A percentile compares a stretch with the other conserved stretches of the same genome.
phyloP scores from a whole-genome alignment of 1,140 invertebrate species.

The Drosophila kanapiae region DNA sequence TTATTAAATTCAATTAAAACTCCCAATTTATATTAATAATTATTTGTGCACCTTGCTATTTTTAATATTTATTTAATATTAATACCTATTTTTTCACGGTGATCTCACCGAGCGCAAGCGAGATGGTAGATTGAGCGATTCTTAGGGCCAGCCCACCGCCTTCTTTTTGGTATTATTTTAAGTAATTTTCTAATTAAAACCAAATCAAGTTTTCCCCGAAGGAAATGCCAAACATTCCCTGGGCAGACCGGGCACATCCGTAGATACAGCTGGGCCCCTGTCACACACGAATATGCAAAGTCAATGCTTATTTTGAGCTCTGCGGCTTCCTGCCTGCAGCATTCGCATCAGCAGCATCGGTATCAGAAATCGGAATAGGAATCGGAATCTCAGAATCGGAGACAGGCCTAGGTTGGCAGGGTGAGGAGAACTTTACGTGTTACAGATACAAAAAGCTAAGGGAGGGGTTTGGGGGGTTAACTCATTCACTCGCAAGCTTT shows the following conservation, averaged over 20 bases:
- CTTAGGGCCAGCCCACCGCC: conserved; percentile 69
- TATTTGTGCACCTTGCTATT: no score
- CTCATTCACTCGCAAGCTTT: conserved; percentile 72
- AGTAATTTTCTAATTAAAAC: conserved; percentile 78
- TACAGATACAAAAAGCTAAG: conserved; percentile 61
- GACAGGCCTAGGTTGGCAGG: conserved; percentile 22
- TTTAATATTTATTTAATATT: neutral
- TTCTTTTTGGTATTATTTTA: conserved; percentile 79
- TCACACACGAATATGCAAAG: conserved; percentile 55
- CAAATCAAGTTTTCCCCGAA: conserved; percentile 43
- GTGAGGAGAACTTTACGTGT: conserved; percentile 43
- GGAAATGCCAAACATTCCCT: conserved; percentile 51
- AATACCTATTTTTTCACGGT: conserved; percentile 26
- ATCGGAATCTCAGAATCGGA: conserved; percentile 24
- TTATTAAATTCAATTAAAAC: no score
- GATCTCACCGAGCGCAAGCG: conserved; percentile 4
- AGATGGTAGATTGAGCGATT: conserved; percentile 73
- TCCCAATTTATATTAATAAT: no score
- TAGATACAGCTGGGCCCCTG: conserved; percentile 33
- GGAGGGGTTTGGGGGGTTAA: no score
- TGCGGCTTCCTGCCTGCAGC: conserved; percentile 57
- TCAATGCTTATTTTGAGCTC: conserved; percentile 58
- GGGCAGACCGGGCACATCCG: conserved; percentile 20
- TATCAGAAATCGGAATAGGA: conserved; percentile 16
- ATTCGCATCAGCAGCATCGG: conserved; percentile 5